Conservation (phyloP, 1,140 invertebrate species). For the Drosophila teissieri region DNA sequence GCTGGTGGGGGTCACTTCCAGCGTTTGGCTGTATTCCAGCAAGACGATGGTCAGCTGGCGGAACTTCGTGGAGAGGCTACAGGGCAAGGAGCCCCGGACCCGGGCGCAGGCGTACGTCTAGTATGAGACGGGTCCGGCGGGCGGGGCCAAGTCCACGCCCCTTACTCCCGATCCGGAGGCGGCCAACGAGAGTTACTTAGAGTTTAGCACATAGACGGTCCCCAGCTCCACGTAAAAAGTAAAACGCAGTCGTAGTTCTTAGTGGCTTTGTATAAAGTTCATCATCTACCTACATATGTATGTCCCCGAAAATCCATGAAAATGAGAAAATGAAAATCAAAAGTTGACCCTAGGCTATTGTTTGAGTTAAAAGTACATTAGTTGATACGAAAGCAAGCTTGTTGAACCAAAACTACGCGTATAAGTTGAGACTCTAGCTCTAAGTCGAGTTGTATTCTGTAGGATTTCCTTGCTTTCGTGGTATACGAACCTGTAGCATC, state of each 20-base stretch:
- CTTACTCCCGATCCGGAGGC: conserved; percentile 49
- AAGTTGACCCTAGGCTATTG: conserved; percentile 64
- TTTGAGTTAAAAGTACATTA: conserved; percentile 43
- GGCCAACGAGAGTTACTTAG: conserved; percentile 76
- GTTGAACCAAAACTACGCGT: conserved; percentile 76
- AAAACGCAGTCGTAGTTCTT: conserved; percentile 52
- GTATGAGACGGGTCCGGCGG: conserved; percentile 69
- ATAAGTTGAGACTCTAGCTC: conserved; percentile 58
- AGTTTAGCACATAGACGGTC: conserved; percentile 66
- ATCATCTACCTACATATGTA: conserved; percentile 7
- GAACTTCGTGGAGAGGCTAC: conserved; percentile 92
- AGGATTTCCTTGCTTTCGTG: conserved; percentile 15
- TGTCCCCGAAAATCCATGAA: background rate
- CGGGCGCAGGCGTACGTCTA: conserved; percentile 84
- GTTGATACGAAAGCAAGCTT: conserved; percentile 65
- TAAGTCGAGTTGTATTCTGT: conserved; percentile 41
- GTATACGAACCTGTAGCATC: conserved; percentile 15
- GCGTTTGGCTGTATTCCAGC: conserved; percentile 98
- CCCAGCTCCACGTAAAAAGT: background rate
- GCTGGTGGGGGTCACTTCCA: conserved; percentile 98
- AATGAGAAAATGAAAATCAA: conserved; percentile 61
- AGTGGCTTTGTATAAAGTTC: conserved; percentile 76
- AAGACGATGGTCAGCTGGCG: conserved; percentile 98
- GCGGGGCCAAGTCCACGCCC: conserved; percentile 33
- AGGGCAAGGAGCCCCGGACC: conserved; percentile 85